A percentile compares a stretch with the other conserved stretches of the same genome.
These are phyloP conservation scores for Sminthopsis crassicaudata DNA, from an alignment of 2,113 vertebrate species.

Conservation along the genomic window DNA sequence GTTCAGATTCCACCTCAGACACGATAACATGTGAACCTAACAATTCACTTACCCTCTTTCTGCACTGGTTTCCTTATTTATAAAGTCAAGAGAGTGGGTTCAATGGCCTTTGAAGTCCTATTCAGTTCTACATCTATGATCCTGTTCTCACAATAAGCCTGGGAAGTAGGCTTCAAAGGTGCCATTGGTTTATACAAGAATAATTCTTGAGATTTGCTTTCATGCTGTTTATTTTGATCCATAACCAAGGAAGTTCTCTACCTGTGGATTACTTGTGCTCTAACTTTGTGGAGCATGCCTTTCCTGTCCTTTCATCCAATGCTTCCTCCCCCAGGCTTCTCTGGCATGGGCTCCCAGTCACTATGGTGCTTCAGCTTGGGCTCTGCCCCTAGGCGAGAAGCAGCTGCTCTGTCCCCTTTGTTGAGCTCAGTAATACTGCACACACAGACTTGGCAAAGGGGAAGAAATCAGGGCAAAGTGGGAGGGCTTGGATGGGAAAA, in stretches of 20 bases:
- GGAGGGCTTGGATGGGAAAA: slow-evolving; percentile 20
- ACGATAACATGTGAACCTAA: not conserved
- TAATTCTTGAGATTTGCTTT: slow-evolving; percentile 6
- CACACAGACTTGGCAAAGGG: not conserved
- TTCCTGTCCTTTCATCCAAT: slow-evolving; percentile 76
- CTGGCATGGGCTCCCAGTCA: slow-evolving; percentile 74
- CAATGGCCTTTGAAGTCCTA: not conserved
- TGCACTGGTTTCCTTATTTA: not conserved
- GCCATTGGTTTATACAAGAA: not conserved
- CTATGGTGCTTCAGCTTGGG: slow-evolving; percentile 73
- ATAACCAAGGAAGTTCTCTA: slow-evolving; percentile 32
- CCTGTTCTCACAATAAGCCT: not conserved
- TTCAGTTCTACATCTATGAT: not conserved
- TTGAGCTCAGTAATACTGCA: slow-evolving; percentile 39
- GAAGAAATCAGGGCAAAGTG: not conserved
- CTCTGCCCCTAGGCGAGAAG: slow-evolving; percentile 66
- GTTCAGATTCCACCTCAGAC: not conserved
- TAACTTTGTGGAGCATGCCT: slow-evolving; percentile 54
- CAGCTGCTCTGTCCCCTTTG: slow-evolving; percentile 70
- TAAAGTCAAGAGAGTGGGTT: not conserved
- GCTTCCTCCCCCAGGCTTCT: slow-evolving; percentile 71
- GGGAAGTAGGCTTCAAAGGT: not conserved
- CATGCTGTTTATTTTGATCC: slow-evolving; percentile 7
- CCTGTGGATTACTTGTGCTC: slow-evolving; percentile 37
- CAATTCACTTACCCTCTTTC: not conserved